Conservation (phyloP, 2,797 vertebrate species). For the Enteromius treurensis region DNA sequence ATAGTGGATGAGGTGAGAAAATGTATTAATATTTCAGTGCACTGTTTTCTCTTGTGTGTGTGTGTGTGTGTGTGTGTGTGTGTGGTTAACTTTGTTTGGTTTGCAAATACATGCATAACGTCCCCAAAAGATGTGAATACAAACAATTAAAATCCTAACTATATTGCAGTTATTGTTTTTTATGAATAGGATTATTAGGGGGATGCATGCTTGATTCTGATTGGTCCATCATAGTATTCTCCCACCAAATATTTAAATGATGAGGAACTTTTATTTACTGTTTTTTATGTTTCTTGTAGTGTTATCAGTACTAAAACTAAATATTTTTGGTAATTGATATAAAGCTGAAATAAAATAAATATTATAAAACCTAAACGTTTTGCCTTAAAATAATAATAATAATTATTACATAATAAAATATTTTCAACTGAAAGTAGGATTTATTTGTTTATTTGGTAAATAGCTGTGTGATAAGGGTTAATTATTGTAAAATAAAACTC, state of each 20-base stretch:
- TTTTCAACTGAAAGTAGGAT: not conserved
- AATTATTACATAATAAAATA: not conserved
- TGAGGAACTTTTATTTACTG: no score
- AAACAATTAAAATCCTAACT: not conserved
- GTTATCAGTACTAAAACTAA: not conserved
- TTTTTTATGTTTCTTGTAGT: not conserved
- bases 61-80: not conserved
- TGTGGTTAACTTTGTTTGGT: not conserved
- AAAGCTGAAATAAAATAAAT: not conserved
- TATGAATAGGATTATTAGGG: not conserved
- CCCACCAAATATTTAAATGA: not conserved
- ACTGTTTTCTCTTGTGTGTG: not conserved
- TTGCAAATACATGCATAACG: not conserved
- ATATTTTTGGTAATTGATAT: not conserved
- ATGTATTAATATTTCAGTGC: not conserved
- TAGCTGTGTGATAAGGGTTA: not conserved
- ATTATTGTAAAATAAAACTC: not conserved
- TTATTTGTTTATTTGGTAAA: not conserved
- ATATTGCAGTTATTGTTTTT: not conserved
- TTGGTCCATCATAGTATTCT: not conserved
- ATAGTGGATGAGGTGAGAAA: conserved; percentile 84
- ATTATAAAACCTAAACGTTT: not conserved
- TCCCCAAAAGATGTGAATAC: not conserved
- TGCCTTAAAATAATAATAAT: not conserved
- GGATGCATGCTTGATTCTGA: not conserved